Percentiles rank a stretch among this genome's conserved stretches.
Conservation (phyloP, 2,113 vertebrate species). For the Zingel zingel region DNA sequence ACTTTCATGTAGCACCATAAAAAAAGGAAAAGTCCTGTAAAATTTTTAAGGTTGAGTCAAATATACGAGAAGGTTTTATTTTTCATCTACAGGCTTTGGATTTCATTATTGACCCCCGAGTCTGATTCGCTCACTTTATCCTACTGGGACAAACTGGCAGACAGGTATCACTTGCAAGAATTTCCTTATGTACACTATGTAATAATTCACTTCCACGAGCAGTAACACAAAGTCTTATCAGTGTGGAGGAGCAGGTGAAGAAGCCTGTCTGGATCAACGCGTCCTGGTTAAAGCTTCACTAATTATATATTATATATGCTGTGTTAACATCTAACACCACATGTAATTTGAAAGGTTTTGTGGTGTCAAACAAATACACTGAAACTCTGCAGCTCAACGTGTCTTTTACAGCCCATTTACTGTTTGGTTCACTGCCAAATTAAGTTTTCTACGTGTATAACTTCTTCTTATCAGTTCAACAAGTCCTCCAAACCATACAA, state of each 20-base stretch:
- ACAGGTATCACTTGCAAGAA: slow-evolving; percentile 20
- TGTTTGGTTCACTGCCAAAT: neutral
- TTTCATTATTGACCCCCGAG: slow-evolving; percentile 43
- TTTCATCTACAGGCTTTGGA: slow-evolving; percentile 53
- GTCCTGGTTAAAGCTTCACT: neutral
- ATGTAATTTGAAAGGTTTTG: neutral
- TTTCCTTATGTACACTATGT: neutral
- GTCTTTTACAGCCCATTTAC: neutral
- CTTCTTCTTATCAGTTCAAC: too few relatives aligned
- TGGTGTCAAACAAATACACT: neutral
- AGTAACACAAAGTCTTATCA: neutral
- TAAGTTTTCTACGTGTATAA: too few relatives aligned
- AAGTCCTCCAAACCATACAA: too few relatives aligned
- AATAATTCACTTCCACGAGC: slow-evolving; percentile 20
- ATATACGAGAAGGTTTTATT: slow-evolving; percentile 39
- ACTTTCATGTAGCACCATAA: slow-evolving; percentile 69
- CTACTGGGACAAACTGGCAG: slow-evolving; percentile 17
- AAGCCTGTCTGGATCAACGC: neutral
- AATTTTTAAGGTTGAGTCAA: slow-evolving; percentile 56
- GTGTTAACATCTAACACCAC: neutral
- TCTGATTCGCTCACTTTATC: neutral
- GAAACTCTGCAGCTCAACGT: neutral
- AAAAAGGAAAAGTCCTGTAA: slow-evolving; percentile 46
- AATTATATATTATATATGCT: neutral
- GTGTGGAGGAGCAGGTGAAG: neutral